Evolutionary conservation across 2,888 invertebrate species (phyloP), one percentile per base, ranked within the genome.

Genomic region (Eristalis pertinax): DNA sequence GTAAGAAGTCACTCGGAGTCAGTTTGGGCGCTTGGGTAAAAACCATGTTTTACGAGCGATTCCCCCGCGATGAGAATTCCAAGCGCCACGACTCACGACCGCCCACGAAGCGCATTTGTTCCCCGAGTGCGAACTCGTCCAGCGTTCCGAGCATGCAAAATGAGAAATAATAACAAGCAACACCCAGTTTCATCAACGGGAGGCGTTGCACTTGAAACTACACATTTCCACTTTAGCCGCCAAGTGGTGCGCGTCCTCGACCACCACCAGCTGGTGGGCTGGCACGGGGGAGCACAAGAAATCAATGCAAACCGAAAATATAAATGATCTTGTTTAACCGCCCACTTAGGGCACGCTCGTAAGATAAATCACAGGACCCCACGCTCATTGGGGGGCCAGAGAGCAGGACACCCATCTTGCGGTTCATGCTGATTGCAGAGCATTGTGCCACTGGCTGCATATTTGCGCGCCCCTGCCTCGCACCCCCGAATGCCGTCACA

Each of bases 291-390:
- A 7, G 58, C 29, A 69, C 38, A 69, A 83, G 60, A 80, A 24
- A 62, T 76, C 78, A 79, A 79, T 79, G 69, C 13, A 72, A 87
- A 78, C 86, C 68, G 3, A 83, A 87, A 84, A 79, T 79, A 83
- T 81, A 84, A 87, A 87, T 80, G 84, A 87, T 87, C 84, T 79
- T 84, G 84, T 87, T 87, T 84, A 84, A 87, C 87, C 87, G 84
- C 87, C 87, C 87, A 84, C 84, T 84, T 68, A 74, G 84, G 79
- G 80, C 84, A 80, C 58, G 67, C 79, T 87, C 84, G 83, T 87
- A 79, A 87, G 80, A 87, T 87, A 87, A 87, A 87, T 87, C 87
- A 87, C 68, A 79, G 84, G 73, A 87, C 76, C 38, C 79, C 68
- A 79, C 72, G 79, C 8, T 5, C 4, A 32, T n/a, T 32, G 32